Conservation (phyloP, 2,888 invertebrate species). For the Dynastes grantii region DNA sequence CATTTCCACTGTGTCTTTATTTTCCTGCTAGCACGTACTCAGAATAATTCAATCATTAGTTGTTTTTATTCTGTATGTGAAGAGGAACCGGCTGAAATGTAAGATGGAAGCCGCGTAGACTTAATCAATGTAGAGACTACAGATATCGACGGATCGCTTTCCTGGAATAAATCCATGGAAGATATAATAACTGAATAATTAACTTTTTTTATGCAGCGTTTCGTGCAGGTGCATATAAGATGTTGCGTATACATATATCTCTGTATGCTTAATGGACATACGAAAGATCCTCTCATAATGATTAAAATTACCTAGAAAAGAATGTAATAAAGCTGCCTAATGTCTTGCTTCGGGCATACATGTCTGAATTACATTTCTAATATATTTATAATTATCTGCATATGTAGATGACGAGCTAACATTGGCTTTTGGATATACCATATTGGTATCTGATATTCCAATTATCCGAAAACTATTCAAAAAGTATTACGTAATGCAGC, state of each 20-base stretch:
- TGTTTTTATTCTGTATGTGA: not conserved
- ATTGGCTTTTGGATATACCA: too few species aligned
- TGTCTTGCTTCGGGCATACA: not conserved
- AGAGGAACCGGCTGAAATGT: not conserved
- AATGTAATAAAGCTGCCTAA: constrained; percentile 13
- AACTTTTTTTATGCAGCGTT: constrained; percentile 14
- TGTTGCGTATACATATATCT: not conserved
- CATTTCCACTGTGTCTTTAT: constrained; percentile 10
- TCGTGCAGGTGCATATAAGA: constrained; percentile 15
- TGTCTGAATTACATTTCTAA: too few species aligned
- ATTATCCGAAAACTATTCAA: too few species aligned
- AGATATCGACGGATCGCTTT: constrained; percentile 9
- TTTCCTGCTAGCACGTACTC: not conserved
- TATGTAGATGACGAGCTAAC: too few species aligned
- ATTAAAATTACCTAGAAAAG: constrained; percentile 16
- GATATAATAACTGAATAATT: constrained; percentile 24
- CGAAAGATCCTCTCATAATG: not conserved
- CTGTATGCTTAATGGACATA: not conserved
- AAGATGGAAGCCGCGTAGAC: not conserved
- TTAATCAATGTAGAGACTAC: constrained; percentile 3
- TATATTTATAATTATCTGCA: too few species aligned
- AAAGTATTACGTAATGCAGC: too few species aligned
- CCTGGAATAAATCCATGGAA: constrained; percentile 1
- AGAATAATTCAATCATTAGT: constrained; percentile 9
- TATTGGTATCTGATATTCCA: too few species aligned